Base-by-base conservation (phyloP, 1,140 invertebrate species). In the Camponotus vicinus region DNA sequence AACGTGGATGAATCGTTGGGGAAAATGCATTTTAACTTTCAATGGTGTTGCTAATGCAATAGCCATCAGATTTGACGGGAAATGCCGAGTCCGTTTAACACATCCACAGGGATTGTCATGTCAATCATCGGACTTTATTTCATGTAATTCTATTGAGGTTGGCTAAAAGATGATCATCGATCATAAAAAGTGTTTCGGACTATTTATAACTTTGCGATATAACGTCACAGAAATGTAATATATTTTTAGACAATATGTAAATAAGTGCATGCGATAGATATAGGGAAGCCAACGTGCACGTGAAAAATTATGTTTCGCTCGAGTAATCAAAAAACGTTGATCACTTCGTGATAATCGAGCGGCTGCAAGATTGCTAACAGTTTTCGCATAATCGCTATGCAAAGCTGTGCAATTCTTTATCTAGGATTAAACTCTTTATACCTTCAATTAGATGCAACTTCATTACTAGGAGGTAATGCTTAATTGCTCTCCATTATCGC, bases 11-110 rank as follows among this genome's bases (percentile, higher is more conserved):
- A 75, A 59, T 84, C 73, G 73, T 84, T 79, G 63, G 21, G 55
- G 55, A 55, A 87, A 91, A 78, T 89, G 86, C 76, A 89, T 76
- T 90, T 90, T 66, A 88, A 85, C 80, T 59, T 63, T 57, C 75
- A 34, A 64, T 63, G 73, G 49, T 57, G 52, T 1, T 18, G 76
- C n/a, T 89, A 90, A 90, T 85, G 80, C 80, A 87, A 90, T 87
- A 85, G 42, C 52, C 76, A 37, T 13, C 52, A 55, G 21, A 87
- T 89, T 89, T 75, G 88, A 57, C 59, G 84, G 59, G 52, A 66
- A 83, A 59, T n/a, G 49, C n/a, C 18, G 40, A 18, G 55, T 42
- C 15, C 52, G 37, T 57, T 86, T 78, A 73, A 75, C 57, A 42
- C 32, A 40, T 37, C 59, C 71, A 37, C 32, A 57, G 7, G 7